A percentile compares a stretch with the other conserved stretches of the same genome.
phyloP scores from a whole-genome alignment of 2,888 invertebrate genomes.

The Crepidodera aurea region DNA sequence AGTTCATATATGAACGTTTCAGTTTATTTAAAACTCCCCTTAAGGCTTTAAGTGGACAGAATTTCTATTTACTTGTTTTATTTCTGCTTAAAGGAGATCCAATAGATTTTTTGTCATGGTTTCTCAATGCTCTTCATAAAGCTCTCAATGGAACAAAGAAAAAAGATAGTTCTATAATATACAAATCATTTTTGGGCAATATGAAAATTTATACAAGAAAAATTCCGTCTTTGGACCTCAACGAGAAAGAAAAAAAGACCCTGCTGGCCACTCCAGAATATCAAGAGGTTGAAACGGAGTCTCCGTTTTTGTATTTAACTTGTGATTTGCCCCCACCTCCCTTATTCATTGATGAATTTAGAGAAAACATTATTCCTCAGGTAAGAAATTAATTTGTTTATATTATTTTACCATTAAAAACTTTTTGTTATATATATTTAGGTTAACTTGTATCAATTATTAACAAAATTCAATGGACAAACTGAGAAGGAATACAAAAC shows the following conservation, averaged over 20 bases:
- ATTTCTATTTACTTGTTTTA: too few relatives aligned
- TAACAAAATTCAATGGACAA: slow-evolving; percentile 96
- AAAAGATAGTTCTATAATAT: slow-evolving; percentile 88
- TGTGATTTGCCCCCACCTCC: slow-evolving; percentile 98
- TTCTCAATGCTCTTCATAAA: slow-evolving; percentile 93
- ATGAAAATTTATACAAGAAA: slow-evolving; percentile 92
- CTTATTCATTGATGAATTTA: slow-evolving; percentile 94
- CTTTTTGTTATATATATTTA: slow-evolving; percentile 57
- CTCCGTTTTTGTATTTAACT: slow-evolving; percentile 95
- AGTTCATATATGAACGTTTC: too few relatives aligned
- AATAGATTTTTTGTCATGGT: slow-evolving; percentile 97
- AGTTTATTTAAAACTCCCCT: too few relatives aligned
- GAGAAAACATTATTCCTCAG: slow-evolving; percentile 99
- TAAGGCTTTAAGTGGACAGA: too few relatives aligned
- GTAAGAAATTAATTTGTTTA: slow-evolving; percentile 61
- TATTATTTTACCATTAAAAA: background rate
- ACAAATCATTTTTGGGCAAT: slow-evolving; percentile 91
- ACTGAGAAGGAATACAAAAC: slow-evolving; percentile 98
- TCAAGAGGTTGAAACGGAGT: slow-evolving; percentile 85
- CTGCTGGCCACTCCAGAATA: slow-evolving; percentile 85
- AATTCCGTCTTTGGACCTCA: slow-evolving; percentile 90
- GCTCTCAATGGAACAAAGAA: slow-evolving; percentile 94
- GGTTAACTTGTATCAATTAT: slow-evolving; percentile 91
- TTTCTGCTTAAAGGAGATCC: slow-evolving; percentile 96
- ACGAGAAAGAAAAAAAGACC: slow-evolving; percentile 85